Percentiles rank a stretch among this genome's conserved stretches.
Evolutionary conservation across 2,888 invertebrate species (phyloP).

Genomic region (Pyrrhia umbra): DNA sequence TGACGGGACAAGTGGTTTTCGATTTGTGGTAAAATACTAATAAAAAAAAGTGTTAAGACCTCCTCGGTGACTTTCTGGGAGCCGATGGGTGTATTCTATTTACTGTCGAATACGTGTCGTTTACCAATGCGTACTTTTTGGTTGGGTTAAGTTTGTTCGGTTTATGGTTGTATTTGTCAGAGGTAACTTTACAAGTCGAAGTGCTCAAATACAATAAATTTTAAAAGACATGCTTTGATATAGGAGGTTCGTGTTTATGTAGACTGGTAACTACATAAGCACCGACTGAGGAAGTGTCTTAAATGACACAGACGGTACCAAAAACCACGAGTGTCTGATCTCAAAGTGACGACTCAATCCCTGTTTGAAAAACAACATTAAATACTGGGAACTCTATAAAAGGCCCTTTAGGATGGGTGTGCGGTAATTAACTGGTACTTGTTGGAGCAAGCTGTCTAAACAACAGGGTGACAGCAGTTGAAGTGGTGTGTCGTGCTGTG

Average conservation of each 20-base stretch:
- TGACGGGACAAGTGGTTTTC: conserved; percentile 67
- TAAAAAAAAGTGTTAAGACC: conserved; percentile 62
- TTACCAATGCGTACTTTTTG: conserved; percentile 43
- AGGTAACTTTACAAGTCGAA: conserved; percentile 18
- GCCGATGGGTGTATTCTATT: conserved; percentile 53
- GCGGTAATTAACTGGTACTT: conserved; percentile 60
- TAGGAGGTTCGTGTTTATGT: conserved; percentile 43
- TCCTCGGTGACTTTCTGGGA: conserved; percentile 61
- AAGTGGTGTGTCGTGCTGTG: conserved; percentile 26
- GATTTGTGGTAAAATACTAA: conserved; percentile 63
- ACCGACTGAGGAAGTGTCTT: conserved; percentile 45
- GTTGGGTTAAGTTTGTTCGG: conserved; percentile 33
- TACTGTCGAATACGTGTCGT: conserved; percentile 41
- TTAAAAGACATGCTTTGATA: conserved; percentile 32
- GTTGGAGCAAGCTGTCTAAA: conserved; percentile 62
- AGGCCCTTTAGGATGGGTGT: conserved; percentile 56
- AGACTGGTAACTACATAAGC: conserved; percentile 29
- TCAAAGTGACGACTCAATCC: conserved; percentile 61
- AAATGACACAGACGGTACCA: conserved; percentile 39
- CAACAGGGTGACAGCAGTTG: conserved; percentile 45
- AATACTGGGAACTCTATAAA: conserved; percentile 65
- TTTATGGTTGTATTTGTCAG: conserved; percentile 32
- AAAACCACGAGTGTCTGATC: conserved; percentile 47
- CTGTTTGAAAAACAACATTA: conserved; percentile 58
- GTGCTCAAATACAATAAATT: conserved; percentile 33